Conservation (phyloP, 2,113 vertebrate genomes). For the Semnornis frantzii region DNA sequence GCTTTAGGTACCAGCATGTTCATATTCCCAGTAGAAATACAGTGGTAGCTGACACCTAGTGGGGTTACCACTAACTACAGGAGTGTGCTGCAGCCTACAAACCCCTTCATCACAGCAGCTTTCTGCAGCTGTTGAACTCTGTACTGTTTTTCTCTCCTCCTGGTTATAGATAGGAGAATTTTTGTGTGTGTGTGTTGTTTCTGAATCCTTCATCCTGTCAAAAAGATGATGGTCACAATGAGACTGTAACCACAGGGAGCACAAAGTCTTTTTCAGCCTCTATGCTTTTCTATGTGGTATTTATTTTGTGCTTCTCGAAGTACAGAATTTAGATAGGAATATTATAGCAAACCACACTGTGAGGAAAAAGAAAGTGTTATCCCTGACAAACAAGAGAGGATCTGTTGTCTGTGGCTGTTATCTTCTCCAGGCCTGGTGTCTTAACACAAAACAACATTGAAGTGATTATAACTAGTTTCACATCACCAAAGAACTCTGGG, state of each 20-base stretch:
- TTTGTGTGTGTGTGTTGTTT: neutral
- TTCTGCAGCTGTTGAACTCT: neutral
- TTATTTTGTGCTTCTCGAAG: neutral
- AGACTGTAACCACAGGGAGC: neutral
- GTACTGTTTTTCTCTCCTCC: neutral
- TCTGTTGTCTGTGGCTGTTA: neutral
- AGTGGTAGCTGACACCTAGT: slow-evolving; percentile 57
- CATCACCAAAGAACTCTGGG: neutral
- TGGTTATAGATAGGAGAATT: neutral
- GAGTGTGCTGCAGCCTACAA: neutral
- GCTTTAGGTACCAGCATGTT: neutral
- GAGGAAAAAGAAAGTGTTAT: rapidly evolving
- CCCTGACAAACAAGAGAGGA: neutral
- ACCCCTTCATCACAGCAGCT: neutral
- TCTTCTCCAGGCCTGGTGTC: neutral
- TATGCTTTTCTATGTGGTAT: neutral
- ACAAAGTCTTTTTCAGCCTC: neutral
- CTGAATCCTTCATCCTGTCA: neutral
- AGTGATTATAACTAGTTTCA: neutral
- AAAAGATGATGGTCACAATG: neutral
- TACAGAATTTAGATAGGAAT: neutral
- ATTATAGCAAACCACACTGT: neutral
- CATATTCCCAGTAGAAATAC: neutral
- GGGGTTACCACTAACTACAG: neutral
- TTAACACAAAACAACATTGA: neutral